Evolutionary conservation across 2,113 vertebrate genomes (phyloP), one percentile per base, ranked within the genome.

Genomic region (Lutjanus erythropterus): DNA sequence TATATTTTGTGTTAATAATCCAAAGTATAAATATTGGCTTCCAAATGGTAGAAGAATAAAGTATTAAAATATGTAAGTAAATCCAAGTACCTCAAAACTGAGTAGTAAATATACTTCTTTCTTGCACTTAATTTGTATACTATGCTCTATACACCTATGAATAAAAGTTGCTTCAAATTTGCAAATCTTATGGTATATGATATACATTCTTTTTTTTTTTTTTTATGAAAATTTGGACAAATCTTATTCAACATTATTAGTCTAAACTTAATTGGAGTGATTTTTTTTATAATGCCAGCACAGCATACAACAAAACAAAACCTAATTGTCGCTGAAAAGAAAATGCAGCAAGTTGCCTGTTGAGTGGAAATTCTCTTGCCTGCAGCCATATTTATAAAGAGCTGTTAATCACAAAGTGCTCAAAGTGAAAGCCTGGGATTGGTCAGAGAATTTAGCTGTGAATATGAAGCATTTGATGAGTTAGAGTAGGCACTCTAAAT

Each of bases 361-460:
- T 19, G 10, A 65, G 44, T 42, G 25, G n/a, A 21, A 65, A 44
- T 15, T 46, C 0, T 55, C 11, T 29, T 52, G 58, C 33, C 29
- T 71, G 44, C 23, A 71, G 62, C 61, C 50, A 7, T 55, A 37
- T 58, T 77, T 62, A 81, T 25, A 55, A 9, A 2, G 14, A 67
- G 16, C 35, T 2, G 27, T 39, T 31, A 71, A 69, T 74, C 21
- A 41, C 39, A 73, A 65, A 59, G n/a, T 27, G 16, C 23, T 59
- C 23, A 44, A 19, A 29, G 27, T 61, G 33, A 59, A 74, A 21
- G 7, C 31, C 44, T 31, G 6, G 1, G 10, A 69, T 56, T 29
- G 23, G 1, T 56, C 29, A 23, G 18, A 52, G 46, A 56, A 9
- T n/a, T 27, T 14, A 53, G 25, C 15, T 29, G 9, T 27, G 58